Evolutionary conservation across 2,113 vertebrate genomes (phyloP).

Genomic region (Thryonomys swinderianus): DNA sequence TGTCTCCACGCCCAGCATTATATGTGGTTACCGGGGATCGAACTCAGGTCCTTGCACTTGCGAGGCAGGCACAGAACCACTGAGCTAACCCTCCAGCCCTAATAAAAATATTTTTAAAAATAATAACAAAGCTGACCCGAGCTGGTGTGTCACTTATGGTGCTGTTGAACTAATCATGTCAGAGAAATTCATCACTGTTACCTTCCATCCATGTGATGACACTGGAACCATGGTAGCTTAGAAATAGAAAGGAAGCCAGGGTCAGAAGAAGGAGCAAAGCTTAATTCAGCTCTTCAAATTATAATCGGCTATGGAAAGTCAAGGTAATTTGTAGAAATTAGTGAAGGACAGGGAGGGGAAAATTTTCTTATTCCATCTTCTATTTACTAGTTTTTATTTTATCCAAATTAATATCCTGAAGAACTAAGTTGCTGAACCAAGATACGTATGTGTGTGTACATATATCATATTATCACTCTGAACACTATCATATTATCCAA

Average conservation of each 20-base stretch:
- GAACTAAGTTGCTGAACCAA: neutral
- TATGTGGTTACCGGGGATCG: too few relatives aligned
- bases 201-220: neutral
- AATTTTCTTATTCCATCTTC: neutral
- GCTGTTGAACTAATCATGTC: neutral
- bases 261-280: neutral
- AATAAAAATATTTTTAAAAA: neutral
- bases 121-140: neutral
- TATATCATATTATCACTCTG: neutral
- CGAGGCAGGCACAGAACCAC: too few relatives aligned
- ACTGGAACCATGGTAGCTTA: neutral
- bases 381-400: neutral
- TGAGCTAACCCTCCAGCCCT: too few relatives aligned
- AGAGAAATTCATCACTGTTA: neutral
- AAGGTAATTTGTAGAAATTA: neutral
- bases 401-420: neutral
- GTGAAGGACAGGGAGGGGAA: neutral
- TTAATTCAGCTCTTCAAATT: neutral
- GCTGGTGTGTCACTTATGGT: rapidly evolving
- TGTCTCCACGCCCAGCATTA: too few relatives aligned
- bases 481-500: neutral
- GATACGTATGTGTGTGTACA: neutral
- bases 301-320: neutral
- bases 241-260: neutral
- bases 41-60: too few relatives aligned